Percentiles rank a stretch among this genome's conserved stretches.
Conservation (phyloP, 2,888 invertebrate genomes). For the Ectemnius cavifrons region DNA sequence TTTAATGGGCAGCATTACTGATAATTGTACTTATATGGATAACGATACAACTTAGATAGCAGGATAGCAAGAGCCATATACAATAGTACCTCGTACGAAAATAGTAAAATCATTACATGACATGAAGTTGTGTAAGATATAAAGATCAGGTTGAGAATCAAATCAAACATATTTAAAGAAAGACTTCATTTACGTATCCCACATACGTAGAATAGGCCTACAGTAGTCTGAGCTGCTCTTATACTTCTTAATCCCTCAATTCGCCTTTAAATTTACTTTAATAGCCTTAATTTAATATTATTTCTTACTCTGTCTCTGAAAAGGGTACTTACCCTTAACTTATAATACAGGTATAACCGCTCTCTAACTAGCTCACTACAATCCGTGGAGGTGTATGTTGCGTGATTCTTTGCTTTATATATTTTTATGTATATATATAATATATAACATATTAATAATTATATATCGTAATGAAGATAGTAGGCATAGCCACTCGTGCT, state of each 20-base stretch:
- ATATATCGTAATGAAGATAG: slow-evolving; percentile 75
- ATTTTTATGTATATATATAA: slow-evolving; percentile 58
- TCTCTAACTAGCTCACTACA: slow-evolving; percentile 74
- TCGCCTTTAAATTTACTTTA: slow-evolving; percentile 56
- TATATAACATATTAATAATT: slow-evolving; percentile 74
- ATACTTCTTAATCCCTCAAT: slow-evolving; percentile 49
- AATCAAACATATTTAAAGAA: slow-evolving; percentile 38
- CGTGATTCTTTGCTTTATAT: slow-evolving; percentile 65
- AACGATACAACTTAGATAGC: slow-evolving; percentile 48
- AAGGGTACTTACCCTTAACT: slow-evolving; percentile 53
- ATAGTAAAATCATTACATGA: slow-evolving; percentile 47
- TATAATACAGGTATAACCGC: slow-evolving; percentile 73
- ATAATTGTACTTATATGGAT: slow-evolving; percentile 48
- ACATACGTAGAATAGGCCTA: slow-evolving; percentile 70
- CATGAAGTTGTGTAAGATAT: slow-evolving; percentile 30
- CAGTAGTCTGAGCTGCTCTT: slow-evolving; percentile 68
- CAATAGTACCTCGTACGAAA: slow-evolving; percentile 34
- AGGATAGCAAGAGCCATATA: slow-evolving; percentile 35
- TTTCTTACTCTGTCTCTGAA: slow-evolving; percentile 54
- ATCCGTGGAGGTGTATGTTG: slow-evolving; percentile 68
- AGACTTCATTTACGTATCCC: slow-evolving; percentile 58
- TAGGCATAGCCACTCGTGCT: slow-evolving; percentile 78
- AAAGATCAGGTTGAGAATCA: slow-evolving; percentile 35
- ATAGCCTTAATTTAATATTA: slow-evolving; percentile 58
- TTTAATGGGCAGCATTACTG: slow-evolving; percentile 50